Evolutionary conservation across 2,113 vertebrate genomes (phyloP), one percentile per base, ranked within the genome.

Genomic region (Ellobius talpinus): DNA sequence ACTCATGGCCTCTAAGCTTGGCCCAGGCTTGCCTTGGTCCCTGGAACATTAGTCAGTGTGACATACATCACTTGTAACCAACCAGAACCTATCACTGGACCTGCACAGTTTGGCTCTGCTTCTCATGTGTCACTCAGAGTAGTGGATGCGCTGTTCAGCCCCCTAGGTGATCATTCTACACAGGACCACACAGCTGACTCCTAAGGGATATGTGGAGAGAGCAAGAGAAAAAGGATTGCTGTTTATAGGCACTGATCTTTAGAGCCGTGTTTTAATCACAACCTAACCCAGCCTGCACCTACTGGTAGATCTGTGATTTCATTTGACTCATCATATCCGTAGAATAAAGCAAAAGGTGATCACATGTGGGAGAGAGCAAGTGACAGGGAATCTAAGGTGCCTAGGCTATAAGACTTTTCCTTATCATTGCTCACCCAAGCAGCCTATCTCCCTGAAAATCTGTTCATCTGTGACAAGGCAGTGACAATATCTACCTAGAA

Each of bases 191-290:
- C 89, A 72, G 72, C 68, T 79, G 77, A 65, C 58, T 94, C 81
- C 91, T 68, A 50, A 96, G 87, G 93, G 87, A 52, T 94, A 36
- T 87, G 68, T 47, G n/a, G 29, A 0, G 3, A 95, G 31, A 90
- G 39, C 47, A 89, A 95, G 92, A 90, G 89, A 81, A 89, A 92
- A 89, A 78, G 1, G 5, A 74, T 91, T 95, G 26, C 66, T 96
- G 70, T 93, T 96, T 96, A 89, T 91, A 93, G 95, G 26, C 73
- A 65, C 68, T 55, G 93, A 91, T 93, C 89, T 89, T 94, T 89
- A 61, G 77, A 92, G 66, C 61, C 93, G 45, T 63, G 33, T 90
- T 90, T 94, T 19, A 96, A 90, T 91, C 72, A 94, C 47, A 95
- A 50, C 21, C 16, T 58, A 89, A 93, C 68, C 66, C 52, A 92